Evolutionary conservation across 1,140 invertebrate species (phyloP).

Genomic region (Zaprionus inermis): DNA sequence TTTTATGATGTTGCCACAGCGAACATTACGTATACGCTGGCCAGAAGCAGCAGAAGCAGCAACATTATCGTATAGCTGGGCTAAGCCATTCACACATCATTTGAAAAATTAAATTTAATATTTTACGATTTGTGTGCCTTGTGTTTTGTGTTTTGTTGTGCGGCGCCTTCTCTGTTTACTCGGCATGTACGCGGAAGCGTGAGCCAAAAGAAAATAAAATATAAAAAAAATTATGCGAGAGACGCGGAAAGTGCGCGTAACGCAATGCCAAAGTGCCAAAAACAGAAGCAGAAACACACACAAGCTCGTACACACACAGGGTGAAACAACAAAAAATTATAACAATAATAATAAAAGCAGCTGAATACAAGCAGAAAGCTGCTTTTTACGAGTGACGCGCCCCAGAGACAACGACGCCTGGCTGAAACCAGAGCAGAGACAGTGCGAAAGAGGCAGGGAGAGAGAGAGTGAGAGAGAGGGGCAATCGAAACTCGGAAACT

Average conservation of each 20-base stretch:
- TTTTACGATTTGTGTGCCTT: conserved; percentile 76
- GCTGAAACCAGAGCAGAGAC: conserved; percentile 25
- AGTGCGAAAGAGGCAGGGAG: no score
- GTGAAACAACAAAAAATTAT: conserved; percentile 60
- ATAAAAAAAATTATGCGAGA: conserved; percentile 73
- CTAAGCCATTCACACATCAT: conserved; percentile 82
- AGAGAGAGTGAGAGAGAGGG: background rate
- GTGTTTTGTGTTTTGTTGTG: conserved; percentile 3
- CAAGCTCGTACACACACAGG: conserved; percentile 12
- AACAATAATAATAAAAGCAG: conserved; percentile 80
- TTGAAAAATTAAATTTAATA: conserved; percentile 82
- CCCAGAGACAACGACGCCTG: conserved; percentile 51
- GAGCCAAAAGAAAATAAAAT: conserved; percentile 55
- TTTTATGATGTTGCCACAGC: conserved; percentile 41
- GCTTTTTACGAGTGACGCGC: conserved; percentile 63
- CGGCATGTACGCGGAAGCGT: conserved; percentile 47
- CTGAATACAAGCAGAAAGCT: conserved; percentile 57
- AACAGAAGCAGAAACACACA: conserved; percentile 47
- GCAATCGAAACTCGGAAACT: conserved; percentile 53
- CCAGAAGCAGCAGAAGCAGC: no score
- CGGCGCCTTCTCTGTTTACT: conserved; percentile 23
- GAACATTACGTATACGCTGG: conserved; percentile 48
- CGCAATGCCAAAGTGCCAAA: conserved; percentile 72
- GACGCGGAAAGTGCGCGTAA: conserved; percentile 59
- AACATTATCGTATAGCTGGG: conserved; percentile 76